Base-by-base conservation (phyloP, 2,888 invertebrate genomes). In the Sylvicola fuscatus region DNA sequence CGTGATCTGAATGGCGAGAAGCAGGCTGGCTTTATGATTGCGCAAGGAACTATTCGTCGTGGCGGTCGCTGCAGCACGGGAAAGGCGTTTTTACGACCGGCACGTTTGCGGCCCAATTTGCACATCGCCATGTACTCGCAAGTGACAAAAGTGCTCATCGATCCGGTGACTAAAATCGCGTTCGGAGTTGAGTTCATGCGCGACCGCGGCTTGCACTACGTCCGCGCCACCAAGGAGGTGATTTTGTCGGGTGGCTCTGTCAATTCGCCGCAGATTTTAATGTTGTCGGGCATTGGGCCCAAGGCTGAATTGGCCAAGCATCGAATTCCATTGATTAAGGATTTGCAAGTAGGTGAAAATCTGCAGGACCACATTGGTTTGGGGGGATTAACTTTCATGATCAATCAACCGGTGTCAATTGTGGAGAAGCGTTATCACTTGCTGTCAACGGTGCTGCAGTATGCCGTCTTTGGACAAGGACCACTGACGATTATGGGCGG, bases 251-350 rank as follows among this genome's bases (percentile, higher is more conserved):
- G 79, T 0, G 97, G 97, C 1, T 71, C 93, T 0, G 69, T 98
- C 1, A 93, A 92, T 51, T 82, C 92, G 0, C 89, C 97, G 0
- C 95, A 98, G 51, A 50, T 97, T 2, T 57, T 97, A 28, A 87
- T 95, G 87, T 56, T 97, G 1, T 89, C 89, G 7, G 97, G 93
- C 0, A 68, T 93, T 10, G 84, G 84, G 0, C 81, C 81, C 0
- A 64, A 68, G 35, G 69, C 70, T 14, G 75, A 84, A 46, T 49
- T 86, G 38, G 58, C 64, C n/a, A 70, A 75, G 45, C 71, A 74
- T 44, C 65, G 72, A 35, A 84, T 89, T 44, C 82, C 83, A 0
- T 60, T 84, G 0, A 70, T 87, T 34, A 75, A 81, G 49, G 79
- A 89, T 50, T 58, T 84, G 1, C 70, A 70, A 44, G 89, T 90